These are phyloP conservation scores for Schrankia costaestrigalis DNA, from an alignment of 2,888 invertebrate genomes.

Conservation along the genomic window DNA sequence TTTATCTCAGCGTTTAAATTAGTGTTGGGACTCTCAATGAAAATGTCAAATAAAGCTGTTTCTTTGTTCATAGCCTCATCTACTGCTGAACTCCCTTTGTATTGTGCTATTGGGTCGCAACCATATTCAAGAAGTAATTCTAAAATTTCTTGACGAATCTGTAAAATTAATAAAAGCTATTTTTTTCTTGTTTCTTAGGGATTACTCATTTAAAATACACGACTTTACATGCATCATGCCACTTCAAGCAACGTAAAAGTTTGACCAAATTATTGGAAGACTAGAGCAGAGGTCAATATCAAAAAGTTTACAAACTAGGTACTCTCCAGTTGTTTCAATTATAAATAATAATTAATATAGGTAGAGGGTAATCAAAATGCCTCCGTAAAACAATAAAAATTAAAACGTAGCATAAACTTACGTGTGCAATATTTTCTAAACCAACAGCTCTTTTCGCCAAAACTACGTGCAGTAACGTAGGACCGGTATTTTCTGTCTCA, in stretches of 20 bases:
- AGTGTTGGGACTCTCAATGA: slow-evolving; percentile 49
- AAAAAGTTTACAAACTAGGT: too few relatives aligned
- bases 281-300: too few relatives aligned
- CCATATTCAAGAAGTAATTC: slow-evolving; percentile 54
- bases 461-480: slow-evolving; percentile 58
- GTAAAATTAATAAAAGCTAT: slow-evolving; percentile 11
- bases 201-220: too few relatives aligned
- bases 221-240: too few relatives aligned
- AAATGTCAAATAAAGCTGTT: slow-evolving; percentile 45
- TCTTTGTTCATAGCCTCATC: slow-evolving; percentile 49
- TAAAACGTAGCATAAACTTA: slow-evolving; percentile 16
- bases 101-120: slow-evolving; percentile 46
- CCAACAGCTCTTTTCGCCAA: slow-evolving; percentile 46
- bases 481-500: slow-evolving; percentile 35
- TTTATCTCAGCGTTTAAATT: slow-evolving; percentile 60
- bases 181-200: too few relatives aligned
- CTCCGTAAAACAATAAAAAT: slow-evolving; percentile 1
- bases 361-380: too few relatives aligned
- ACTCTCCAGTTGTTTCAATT: too few relatives aligned
- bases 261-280: too few relatives aligned
- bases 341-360: too few relatives aligned
- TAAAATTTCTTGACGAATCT: slow-evolving; percentile 48
- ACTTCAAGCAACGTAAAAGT: too few relatives aligned
- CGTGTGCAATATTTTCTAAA: slow-evolving; percentile 46
- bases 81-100: slow-evolving; percentile 52